Base-by-base conservation (phyloP, 2,888 invertebrate species). In the Oscheius onirici region DNA sequence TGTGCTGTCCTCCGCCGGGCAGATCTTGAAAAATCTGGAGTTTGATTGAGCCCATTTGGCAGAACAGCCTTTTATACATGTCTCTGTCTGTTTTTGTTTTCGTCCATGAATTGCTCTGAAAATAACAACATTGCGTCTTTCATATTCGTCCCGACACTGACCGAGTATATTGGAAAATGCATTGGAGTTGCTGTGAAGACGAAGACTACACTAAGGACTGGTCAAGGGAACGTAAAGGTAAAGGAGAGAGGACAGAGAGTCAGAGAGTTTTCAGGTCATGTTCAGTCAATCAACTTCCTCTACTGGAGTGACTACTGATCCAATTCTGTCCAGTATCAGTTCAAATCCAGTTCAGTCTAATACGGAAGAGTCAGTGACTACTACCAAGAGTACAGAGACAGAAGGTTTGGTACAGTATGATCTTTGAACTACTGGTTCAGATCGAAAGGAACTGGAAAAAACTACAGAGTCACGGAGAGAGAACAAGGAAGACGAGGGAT, bases 91-190 rank as follows among this genome's bases (percentile, higher is more conserved):
- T 49, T 22, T 15, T 10, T 49, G 2, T 49, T 22, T 49, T 17
- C 17, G 20, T 49, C 49, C n/a, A n/a, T n/a, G n/a, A n/a, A n/a
- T n/a, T 34, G 34, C 5, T 34, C 5, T 3, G 34, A 34, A 34
- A 34, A 34, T 34, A 34, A 34, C 34, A 34, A 34, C 34, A n/a
- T n/a, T n/a, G n/a, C 2, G 22, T 22, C 22, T 70, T 63, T 55
- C 57, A 71, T 65, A 15, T 73, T 73, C 65, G 34, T 73, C 43
- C 70, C 73, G 1, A 43, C 28, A 8, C 22, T 73, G 28, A 57
- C 44, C 2, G 13, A 15, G 1, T 69, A 68, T 26, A 57, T 72
- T 10, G 43, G 43, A 2, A 46, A 55, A 28, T 72, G 69, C 34
- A 17, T 69, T n/a, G 63, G 49, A 49, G 15, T n/a, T n/a, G 26